Conservation (phyloP, 2,888 invertebrate genomes). For the Himalopsyche tibetana region DNA sequence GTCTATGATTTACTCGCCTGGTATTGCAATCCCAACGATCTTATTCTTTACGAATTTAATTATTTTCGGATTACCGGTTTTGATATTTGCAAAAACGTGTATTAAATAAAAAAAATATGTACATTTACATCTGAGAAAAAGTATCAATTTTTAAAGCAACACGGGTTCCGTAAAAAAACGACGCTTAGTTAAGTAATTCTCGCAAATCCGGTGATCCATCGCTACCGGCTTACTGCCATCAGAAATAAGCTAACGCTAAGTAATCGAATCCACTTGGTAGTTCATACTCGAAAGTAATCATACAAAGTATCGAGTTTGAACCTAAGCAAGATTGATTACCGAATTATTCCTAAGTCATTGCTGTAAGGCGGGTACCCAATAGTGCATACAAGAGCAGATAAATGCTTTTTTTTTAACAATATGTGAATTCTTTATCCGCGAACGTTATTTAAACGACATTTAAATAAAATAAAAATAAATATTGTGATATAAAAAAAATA, state of each 20-base stretch:
- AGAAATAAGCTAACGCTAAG: background rate
- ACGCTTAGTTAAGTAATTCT: background rate
- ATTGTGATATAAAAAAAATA: too few species aligned
- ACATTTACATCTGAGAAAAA: too few species aligned
- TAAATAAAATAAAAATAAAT: too few species aligned
- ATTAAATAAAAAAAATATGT: too few species aligned
- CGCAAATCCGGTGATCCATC: background rate
- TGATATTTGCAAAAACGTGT: too few species aligned
- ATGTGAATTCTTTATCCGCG: too few species aligned
- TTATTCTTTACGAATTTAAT: too few species aligned
- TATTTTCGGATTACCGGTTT: too few species aligned
- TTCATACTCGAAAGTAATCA: slow-evolving; percentile 23
- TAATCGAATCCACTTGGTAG: slow-evolving; percentile 10
- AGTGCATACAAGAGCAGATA: slow-evolving; percentile 7
- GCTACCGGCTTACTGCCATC: background rate
- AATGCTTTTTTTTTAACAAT: background rate
- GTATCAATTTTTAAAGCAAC: too few species aligned
- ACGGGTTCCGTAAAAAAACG: background rate
- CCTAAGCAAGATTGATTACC: slow-evolving; percentile 58
- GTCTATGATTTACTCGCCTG: too few species aligned
- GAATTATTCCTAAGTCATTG: slow-evolving; percentile 56
- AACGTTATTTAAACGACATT: too few species aligned
- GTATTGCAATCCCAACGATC: too few species aligned
- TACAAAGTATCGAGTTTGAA: slow-evolving; percentile 50
- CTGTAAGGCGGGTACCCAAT: slow-evolving; percentile 41